Evolutionary conservation across 2,888 invertebrate species (phyloP), one percentile per base, ranked within the genome.

Genomic region (Sarcophaga rosellei): DNA sequence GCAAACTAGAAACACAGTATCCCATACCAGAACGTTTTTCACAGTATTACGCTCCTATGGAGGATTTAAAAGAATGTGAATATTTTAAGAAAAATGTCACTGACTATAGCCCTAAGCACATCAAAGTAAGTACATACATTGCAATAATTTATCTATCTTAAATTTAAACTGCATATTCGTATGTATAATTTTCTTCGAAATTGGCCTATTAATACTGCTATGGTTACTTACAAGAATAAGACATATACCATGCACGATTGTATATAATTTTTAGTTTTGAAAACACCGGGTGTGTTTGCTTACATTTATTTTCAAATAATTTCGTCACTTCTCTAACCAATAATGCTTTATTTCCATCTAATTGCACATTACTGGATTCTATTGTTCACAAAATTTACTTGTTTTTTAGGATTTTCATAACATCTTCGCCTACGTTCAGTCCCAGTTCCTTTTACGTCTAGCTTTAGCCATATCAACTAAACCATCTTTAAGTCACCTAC

Each of bases 371-470:
- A 57, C 35, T 44, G 17, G 5, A 53, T 15, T 35, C 3, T 20
- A 63, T 65, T 75, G 35, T 35, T 35, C 35, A 8, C 21, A 23
- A 59, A 61, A 62, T 35, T 35, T 10, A 35, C 11, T 10, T 20
- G 25, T 69, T 17, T 85, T 85, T 10, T 86, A 93, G 93, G 92
- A 92, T 78, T 93, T 93, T 79, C 92, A 93, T 88, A 93, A 93
- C 82, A 93, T 93, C 45, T 93, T 93, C 78, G 92, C 93, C 23
- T 93, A 93, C 84, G 92, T 93, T 61, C 93, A 93, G 88, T 93
- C 93, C 10, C 93, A 93, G 88, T 93, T 92, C 85, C 86, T 93
- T 45, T 84, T 92, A 6, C 92, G 93, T 4, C 88, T 93, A 85
- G 92, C 92, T n/a, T 88, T 93, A 3, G 91, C 92, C 10, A 89